phyloP scores from a whole-genome alignment of 2,797 vertebrate genomes.

The Rhynchonycteris naso region DNA sequence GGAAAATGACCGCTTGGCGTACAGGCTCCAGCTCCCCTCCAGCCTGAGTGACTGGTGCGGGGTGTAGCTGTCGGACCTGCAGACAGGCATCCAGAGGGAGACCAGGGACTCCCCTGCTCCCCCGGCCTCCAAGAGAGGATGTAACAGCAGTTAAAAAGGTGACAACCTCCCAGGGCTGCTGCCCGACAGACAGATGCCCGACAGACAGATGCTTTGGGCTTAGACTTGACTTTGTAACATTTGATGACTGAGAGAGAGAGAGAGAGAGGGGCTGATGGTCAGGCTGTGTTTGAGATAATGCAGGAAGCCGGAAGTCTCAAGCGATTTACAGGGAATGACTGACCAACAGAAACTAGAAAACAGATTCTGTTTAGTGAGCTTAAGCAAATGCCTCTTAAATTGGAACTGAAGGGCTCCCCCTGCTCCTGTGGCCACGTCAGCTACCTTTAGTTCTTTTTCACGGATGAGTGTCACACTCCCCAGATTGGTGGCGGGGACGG shows the following conservation, averaged over 20 bases:
- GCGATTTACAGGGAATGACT: neutral
- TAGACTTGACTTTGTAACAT: neutral
- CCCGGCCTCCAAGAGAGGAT: neutral
- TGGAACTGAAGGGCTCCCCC: neutral
- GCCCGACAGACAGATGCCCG: neutral
- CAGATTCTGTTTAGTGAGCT: neutral
- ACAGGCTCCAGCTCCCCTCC: neutral
- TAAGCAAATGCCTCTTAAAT: neutral
- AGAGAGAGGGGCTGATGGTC: rapidly evolving
- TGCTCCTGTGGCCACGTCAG: neutral
- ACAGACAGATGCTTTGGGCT: neutral
- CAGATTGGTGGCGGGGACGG: neutral
- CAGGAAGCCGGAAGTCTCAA: neutral
- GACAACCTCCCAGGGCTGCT: neutral
- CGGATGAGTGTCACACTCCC: neutral
- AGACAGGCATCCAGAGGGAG: neutral
- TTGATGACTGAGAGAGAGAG: neutral
- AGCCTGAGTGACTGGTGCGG: neutral
- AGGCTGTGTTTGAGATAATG: neutral
- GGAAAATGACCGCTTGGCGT: neutral
- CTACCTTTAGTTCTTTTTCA: conserved; percentile 27
- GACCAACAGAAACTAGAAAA: neutral
- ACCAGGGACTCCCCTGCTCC: neutral
- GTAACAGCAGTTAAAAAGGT: neutral
- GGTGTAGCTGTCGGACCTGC: neutral